Conservation (phyloP, 2,888 invertebrate genomes). For the Ichneumoninae sp. region DNA sequence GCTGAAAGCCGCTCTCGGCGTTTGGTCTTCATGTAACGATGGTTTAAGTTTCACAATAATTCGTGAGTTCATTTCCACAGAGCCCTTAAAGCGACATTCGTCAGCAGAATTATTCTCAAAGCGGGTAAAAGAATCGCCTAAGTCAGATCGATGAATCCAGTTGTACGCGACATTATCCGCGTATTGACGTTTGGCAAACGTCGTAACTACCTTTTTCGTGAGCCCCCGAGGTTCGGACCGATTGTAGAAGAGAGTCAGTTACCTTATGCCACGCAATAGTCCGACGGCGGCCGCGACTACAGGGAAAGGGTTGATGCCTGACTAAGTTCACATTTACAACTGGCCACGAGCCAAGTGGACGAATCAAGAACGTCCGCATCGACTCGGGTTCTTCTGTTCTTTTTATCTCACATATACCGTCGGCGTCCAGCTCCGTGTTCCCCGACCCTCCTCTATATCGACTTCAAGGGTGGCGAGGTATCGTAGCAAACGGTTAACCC, state of each 20-base stretch:
- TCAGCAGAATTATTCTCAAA: background rate
- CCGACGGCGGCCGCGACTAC: constrained; percentile 39
- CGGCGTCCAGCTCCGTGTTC: background rate
- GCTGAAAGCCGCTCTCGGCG: background rate
- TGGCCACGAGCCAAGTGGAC: constrained; percentile 66
- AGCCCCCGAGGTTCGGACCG: constrained; percentile 3
- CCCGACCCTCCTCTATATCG: constrained; percentile 39
- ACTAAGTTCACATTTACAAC: constrained; percentile 67
- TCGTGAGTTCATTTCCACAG: constrained; percentile 5
- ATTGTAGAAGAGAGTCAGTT: constrained; percentile 45
- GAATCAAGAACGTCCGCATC: constrained; percentile 24
- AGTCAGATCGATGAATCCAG: background rate
- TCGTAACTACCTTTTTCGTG: background rate
- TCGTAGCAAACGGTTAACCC: constrained; percentile 40
- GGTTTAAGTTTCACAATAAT: constrained; percentile 41
- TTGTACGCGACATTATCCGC: background rate
- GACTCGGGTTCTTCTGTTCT: constrained; percentile 25
- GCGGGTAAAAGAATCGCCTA: background rate
- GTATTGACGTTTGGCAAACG: background rate
- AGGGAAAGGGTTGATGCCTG: constrained; percentile 61
- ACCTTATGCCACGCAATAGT: constrained; percentile 27
- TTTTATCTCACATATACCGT: background rate
- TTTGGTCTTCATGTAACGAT: constrained; percentile 29
- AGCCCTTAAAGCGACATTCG: background rate
- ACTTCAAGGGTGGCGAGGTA: constrained; percentile 39